Base-by-base conservation (phyloP, 2,888 invertebrate species). In the Ochropleura leucogaster region DNA sequence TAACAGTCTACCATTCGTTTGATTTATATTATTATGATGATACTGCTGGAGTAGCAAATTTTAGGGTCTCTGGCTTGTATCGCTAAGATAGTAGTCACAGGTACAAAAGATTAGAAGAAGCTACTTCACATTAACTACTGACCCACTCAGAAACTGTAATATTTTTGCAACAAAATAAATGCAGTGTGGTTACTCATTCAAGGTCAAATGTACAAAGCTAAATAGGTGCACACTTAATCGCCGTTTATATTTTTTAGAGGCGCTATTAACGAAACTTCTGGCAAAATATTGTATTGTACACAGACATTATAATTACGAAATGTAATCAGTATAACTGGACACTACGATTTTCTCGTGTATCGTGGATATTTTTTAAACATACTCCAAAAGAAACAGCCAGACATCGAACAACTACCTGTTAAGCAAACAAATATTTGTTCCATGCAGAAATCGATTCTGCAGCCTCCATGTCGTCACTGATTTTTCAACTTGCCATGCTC, bases 81-180 rank as follows among this genome's bases (percentile, higher is more conserved):
- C 40, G 46, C 74, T 74, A n/a, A 78, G 4, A 57, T 14, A 67
- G 10, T 46, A 42, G 20, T 1, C 47, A 67, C 42, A 46, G 42
- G 78, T 30, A 7, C 16, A 67, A 42, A 78, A 81, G 55, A 67
- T 67, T 42, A 18, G n/a, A 47, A 79, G 59, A 80, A 80, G 9
- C 55, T 81, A 67, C 49, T 81, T 57, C 42, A 74, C 78, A 74
- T 67, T n/a, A 14, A 81, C 46, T n/a, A 81, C 81, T 62, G 40
- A 57, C 16, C 30, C 53, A 49, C 12, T 44, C 20, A 18, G 18
- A 10, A 18, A 47, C 2, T 46, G 9, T 3, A 46, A 67, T 67
- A 81, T 77, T 16, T 77, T 80, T 55, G 80, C 77, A 77, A 80
- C 74, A 73, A 51, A 59, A 77, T 64, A 55, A 71, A 63, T 0